A percentile compares a stretch with the other conserved stretches of the same genome.
Evolutionary conservation across 2,113 vertebrate genomes (phyloP).

Genomic region (Gobio gobio): DNA sequence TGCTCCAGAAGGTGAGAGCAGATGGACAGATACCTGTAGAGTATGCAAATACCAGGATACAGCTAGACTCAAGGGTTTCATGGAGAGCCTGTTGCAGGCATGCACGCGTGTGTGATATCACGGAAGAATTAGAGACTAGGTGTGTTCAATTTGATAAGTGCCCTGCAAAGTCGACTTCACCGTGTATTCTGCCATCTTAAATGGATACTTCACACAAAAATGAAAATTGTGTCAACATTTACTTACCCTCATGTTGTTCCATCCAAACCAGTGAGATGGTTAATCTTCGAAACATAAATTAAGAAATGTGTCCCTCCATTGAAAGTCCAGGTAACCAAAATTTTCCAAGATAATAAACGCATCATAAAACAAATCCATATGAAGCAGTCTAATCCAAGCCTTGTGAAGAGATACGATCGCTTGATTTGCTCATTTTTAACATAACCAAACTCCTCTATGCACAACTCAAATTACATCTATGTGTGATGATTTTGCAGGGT

Average conservation of each 20-base stretch:
- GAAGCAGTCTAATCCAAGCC: too few species aligned
- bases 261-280: not conserved
- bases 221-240: not conserved
- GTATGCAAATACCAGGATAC: not conserved
- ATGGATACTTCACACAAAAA: not conserved
- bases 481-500: not conserved
- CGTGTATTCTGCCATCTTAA: not conserved
- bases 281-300: not conserved
- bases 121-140: not conserved
- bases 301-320: not conserved
- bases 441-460: not conserved
- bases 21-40: constrained; percentile 41
- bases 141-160: not conserved
- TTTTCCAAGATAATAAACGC: not conserved
- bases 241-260: not conserved
- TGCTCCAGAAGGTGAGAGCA: constrained; percentile 32
- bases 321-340: not conserved
- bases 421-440: not conserved
- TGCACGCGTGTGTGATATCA: constrained; percentile 3
- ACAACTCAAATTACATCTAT: not conserved
- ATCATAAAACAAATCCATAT: not conserved
- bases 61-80: not conserved
- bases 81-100: not conserved
- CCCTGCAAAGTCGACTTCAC: not conserved
- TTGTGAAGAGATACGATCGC: too few species aligned